These are phyloP conservation scores for Masticophis lateralis DNA, from an alignment of 2,797 vertebrate genomes.

Conservation along the genomic window DNA sequence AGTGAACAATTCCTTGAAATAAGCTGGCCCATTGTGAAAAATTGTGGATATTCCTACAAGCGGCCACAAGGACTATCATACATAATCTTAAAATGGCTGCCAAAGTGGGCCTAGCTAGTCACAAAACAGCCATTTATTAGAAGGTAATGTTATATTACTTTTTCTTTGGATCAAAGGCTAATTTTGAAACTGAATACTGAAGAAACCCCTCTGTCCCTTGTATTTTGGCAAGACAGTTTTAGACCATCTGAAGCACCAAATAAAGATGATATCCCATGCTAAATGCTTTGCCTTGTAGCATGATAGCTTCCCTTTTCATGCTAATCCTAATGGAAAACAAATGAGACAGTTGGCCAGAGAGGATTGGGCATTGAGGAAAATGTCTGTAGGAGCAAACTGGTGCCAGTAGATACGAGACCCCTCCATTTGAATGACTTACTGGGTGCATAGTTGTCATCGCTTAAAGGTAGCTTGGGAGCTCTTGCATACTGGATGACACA, in stretches of 20 bases:
- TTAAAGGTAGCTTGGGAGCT: not conserved
- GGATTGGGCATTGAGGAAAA: not conserved
- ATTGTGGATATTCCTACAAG: not conserved
- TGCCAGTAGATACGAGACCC: not conserved
- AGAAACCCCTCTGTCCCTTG: not conserved
- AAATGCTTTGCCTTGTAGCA: not conserved
- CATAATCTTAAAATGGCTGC: not conserved
- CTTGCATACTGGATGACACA: not conserved
- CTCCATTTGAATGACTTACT: not conserved
- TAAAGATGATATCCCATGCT: not conserved
- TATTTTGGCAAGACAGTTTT: not conserved
- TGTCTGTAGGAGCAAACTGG: not conserved
- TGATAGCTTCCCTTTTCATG: not conserved
- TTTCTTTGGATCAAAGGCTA: not conserved
- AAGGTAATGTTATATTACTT: not conserved
- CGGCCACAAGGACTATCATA: not conserved
- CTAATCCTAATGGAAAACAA: not conserved
- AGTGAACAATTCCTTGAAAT: not conserved
- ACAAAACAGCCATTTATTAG: not conserved
- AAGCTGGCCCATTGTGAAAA: not conserved
- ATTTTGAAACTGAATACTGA: not conserved
- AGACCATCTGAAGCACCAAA: not conserved
- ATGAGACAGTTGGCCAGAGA: not conserved
- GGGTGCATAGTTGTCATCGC: not conserved
- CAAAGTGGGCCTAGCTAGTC: not conserved